Evolutionary conservation across 2,888 invertebrate genomes (phyloP).

Genomic region (Drosophila pseudotakahashii): DNA sequence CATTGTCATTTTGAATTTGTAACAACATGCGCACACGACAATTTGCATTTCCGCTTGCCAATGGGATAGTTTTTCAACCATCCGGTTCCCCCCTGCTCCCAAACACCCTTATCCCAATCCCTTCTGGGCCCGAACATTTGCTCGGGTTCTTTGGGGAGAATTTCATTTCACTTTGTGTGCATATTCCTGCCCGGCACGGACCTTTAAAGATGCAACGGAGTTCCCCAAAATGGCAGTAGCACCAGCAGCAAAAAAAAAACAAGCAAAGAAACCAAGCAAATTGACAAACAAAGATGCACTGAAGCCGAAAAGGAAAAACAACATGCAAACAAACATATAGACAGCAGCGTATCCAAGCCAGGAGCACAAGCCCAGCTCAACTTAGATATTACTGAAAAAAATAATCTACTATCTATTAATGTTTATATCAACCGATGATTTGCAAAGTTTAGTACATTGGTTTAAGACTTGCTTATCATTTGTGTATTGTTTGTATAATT

Average conservation of each 20-base stretch:
- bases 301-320: conserved; percentile 49
- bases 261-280: conserved; percentile 47
- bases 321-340: conserved; percentile 28
- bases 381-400: conserved; percentile 12
- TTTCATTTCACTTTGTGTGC: conserved; percentile 65
- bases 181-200: conserved; percentile 42
- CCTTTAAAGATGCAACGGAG: conserved; percentile 48
- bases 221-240: conserved; percentile 32
- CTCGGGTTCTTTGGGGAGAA: conserved; percentile 48
- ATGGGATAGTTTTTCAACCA: conserved; percentile 43
- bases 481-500: too few species aligned
- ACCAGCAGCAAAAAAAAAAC: conserved; percentile 14
- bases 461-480: too few species aligned
- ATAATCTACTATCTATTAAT: too few species aligned
- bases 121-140: conserved; percentile 45
- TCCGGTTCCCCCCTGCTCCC: not conserved
- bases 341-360: conserved; percentile 30
- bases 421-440: too few species aligned
- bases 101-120: conserved; percentile 23
- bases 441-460: too few species aligned
- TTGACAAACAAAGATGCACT: conserved; percentile 51
- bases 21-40: conserved; percentile 77
- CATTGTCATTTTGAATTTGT: conserved; percentile 76
- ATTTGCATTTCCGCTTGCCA: conserved; percentile 76
- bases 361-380: conserved; percentile 14